Conservation (phyloP, 2,888 invertebrate genomes). For the Tetragnatha montana region DNA sequence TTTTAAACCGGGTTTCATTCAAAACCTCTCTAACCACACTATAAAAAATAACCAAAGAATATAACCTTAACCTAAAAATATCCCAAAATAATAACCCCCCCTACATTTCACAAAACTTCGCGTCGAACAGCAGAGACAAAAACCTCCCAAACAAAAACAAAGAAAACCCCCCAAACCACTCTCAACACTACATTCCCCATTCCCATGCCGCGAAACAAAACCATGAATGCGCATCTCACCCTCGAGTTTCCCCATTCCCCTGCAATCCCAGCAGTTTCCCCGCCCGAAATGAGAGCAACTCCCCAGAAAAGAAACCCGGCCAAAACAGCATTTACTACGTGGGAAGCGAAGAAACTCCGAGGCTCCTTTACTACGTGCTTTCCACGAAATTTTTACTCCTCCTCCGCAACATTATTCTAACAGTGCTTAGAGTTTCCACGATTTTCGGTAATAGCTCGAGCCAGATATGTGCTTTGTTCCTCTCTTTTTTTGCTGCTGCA, state of each 20-base stretch:
- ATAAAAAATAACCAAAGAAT: too few species aligned
- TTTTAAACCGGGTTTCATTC: too few species aligned
- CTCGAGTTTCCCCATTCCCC: not conserved
- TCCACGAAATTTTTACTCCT: constrained; percentile 28
- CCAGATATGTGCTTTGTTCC: not conserved
- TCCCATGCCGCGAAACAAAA: too few species aligned
- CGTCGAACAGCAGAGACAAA: not conserved
- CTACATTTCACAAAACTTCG: too few species aligned
- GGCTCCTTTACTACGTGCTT: constrained; percentile 47
- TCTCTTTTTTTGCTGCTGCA: not conserved
- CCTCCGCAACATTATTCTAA: constrained; percentile 45
- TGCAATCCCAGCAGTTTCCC: not conserved
- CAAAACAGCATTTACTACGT: constrained; percentile 22
- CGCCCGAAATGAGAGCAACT: constrained; percentile 1
- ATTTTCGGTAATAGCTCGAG: constrained; percentile 47
- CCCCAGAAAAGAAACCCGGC: constrained; percentile 15
- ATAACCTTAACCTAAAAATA: too few species aligned
- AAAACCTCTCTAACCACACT: too few species aligned
- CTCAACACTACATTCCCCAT: not conserved
- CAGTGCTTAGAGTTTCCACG: constrained; percentile 56
- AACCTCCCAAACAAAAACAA: not conserved
- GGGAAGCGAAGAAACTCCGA: constrained; percentile 32
- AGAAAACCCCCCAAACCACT: not conserved
- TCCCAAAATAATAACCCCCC: too few species aligned
- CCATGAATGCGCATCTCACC: not conserved